Evolutionary conservation across 2,797 vertebrate species (phyloP), one percentile per base, ranked within the genome.

Genomic region (Galaxias olidus): DNA sequence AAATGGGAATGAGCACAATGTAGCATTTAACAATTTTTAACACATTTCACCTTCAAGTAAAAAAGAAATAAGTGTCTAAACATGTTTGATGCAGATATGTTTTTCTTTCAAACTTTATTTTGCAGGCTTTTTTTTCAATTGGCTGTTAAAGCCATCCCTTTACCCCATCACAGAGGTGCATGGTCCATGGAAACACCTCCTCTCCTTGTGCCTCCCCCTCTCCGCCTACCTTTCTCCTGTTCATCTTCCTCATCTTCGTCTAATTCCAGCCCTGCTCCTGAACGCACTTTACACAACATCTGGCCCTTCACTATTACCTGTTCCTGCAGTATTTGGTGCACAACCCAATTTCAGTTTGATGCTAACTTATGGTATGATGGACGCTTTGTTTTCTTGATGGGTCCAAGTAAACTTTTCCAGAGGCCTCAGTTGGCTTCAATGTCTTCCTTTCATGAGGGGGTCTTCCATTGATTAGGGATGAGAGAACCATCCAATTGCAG

Each of bases 1-100:
- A 40, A 56, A 61, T 41, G 55, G 66, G 53, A 49, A 45, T 61
- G 59, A 65, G 54, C 55, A 64, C 63, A 68, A 13, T 73, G 67
- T 75, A 68, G 64, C 60, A 68, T 57, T 20, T 17, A 46, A 65
- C 52, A 40, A 58, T 58, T 63, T 68, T 57, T 67, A 75, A 68
- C 59, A 55, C 51, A 42, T 55, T 66, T 74, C 61, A 67, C 58
- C 45, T 66, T 55, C 47, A 9, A 47, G 52, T 10, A 59, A 63
- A 69, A 57, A n/a, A n/a, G n/a, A n/a, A n/a, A n/a, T n/a, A 56
- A 49, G 50, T 59, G 61, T 53, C 42, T 65, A 62, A 69, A 71
- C 61, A 61, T 17, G 30, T 66, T 62, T 47, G 59, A 65, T 60
- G 60, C 57, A 44, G 51, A 17, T 51, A 65, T 60, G 41, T 40